Base-by-base conservation (phyloP, 2,797 vertebrate species). In the Pantherophis vulpinus region DNA sequence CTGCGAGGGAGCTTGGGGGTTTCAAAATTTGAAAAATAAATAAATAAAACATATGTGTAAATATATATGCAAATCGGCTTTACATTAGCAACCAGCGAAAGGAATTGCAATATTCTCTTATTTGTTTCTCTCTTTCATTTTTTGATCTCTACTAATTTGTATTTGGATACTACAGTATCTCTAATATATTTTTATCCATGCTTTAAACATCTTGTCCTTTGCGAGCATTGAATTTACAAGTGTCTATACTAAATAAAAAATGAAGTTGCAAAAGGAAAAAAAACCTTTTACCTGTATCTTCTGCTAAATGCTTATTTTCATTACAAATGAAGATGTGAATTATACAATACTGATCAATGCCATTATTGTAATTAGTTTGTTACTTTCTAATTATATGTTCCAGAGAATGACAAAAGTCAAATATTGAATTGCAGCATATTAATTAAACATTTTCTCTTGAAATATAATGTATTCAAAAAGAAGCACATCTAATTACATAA, bases 381-480 rank as follows among this genome's bases (percentile, higher is more conserved):
- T 96, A 93, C 32, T 90, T 96, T 92, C 5, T 74, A 94, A 90
- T 91, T 95, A 9, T 66, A 92, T 56, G 8, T 94, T 94, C 60
- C 60, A 92, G 54, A 32, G 55, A 95, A 60, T 94, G 37, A 93
- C 51, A 96, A 91, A 95, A 96, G 89, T 91, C 51, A 95, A 79
- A 93, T 47, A 92, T 93, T 92, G 70, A 95, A 93, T 1, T 93
- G 4, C 20, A 92, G 90, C 51, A 90, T 94, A 93, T 29, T 92
- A 94, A 94, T 94, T 92, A 94, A 55, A 14, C 7, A 4, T 56
- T 92, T 95, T 95, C 88, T 90, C 14, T 47, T 16, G 88, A 92
- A 95, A 86, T 32, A 51, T 63, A 88, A 93, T 29, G 42, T 61
- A 89, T 93, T 91, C 94, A 93, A 93, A 92, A 94, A 93, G 91